A percentile compares a stretch with the other conserved stretches of the same genome.
These are phyloP conservation scores for Silurus aristotelis DNA, from an alignment of 2,797 vertebrate species.

Conservation along the genomic window DNA sequence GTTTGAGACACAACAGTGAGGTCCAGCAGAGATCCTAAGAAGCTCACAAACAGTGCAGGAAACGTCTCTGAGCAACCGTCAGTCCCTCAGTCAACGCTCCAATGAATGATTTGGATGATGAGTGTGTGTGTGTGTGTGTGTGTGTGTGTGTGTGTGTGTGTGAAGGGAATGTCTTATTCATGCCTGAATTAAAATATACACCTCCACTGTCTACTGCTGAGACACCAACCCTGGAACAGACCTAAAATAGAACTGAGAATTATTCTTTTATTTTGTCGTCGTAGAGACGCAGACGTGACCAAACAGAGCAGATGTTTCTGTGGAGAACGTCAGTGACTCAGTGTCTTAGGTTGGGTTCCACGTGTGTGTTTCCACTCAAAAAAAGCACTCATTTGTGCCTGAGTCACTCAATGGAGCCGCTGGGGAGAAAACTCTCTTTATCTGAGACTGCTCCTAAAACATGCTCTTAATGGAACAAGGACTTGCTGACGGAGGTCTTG, in stretches of 20 bases:
- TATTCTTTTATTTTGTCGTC: slow-evolving; percentile 17
- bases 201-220: neutral
- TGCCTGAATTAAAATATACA: neutral
- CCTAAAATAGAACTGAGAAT: slow-evolving; percentile 26
- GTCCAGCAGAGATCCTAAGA: neutral
- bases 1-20: neutral
- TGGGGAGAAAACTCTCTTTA: neutral
- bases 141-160: slow-evolving; percentile 9
- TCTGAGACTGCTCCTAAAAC: neutral
- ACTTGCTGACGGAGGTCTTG: neutral
- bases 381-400: slow-evolving; percentile 2
- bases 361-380: slow-evolving; percentile 19
- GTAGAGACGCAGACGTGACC: slow-evolving; percentile 10
- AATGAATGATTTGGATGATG: too few relatives aligned
- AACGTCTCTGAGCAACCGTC: neutral
- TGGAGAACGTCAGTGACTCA: slow-evolving; percentile 6
- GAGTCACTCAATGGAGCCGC: neutral
- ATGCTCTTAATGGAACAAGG: neutral
- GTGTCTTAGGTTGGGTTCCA: neutral
- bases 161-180: slow-evolving; percentile 39
- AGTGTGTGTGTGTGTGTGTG: slow-evolving; percentile 7
- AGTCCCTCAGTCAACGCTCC: neutral
- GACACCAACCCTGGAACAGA: neutral
- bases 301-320: neutral
- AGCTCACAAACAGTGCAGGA: neutral